phyloP scores from a whole-genome alignment of 2,797 vertebrate species.

The Cynopterus sphinx region DNA sequence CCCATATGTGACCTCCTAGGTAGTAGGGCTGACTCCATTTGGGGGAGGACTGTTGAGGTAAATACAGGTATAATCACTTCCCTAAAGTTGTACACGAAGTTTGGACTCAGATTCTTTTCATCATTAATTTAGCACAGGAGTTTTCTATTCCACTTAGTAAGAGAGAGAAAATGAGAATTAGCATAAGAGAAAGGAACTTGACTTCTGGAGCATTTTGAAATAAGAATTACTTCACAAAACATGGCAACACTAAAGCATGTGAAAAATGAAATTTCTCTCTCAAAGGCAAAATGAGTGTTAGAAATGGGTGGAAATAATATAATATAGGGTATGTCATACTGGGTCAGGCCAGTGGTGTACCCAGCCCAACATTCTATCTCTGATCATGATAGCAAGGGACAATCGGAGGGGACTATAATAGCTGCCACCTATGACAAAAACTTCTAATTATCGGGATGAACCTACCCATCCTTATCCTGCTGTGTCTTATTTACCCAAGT shows the following conservation, averaged over 20 bases:
- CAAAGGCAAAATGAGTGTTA: background rate
- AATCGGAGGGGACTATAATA: background rate
- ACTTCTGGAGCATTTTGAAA: background rate
- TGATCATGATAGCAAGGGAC: background rate
- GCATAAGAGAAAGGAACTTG: background rate
- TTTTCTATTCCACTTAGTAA: background rate
- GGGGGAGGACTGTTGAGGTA: background rate
- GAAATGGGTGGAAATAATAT: background rate
- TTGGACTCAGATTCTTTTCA: background rate
- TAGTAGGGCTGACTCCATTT: background rate
- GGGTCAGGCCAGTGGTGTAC: background rate
- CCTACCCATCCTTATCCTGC: background rate
- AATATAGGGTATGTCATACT: background rate
- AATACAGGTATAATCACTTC: background rate
- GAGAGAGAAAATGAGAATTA: background rate
- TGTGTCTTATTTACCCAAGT: background rate
- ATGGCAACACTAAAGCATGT: background rate
- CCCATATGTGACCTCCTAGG: background rate
- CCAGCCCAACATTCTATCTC: background rate
- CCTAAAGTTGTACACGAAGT: background rate
- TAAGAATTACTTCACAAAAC: background rate
- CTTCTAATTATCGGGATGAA: background rate
- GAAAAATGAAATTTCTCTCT: constrained; percentile 1
- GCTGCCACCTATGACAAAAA: background rate
- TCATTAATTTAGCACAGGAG: background rate